Base-by-base conservation (phyloP, 1,140 invertebrate genomes). In the Drosophila pallidifrons region DNA sequence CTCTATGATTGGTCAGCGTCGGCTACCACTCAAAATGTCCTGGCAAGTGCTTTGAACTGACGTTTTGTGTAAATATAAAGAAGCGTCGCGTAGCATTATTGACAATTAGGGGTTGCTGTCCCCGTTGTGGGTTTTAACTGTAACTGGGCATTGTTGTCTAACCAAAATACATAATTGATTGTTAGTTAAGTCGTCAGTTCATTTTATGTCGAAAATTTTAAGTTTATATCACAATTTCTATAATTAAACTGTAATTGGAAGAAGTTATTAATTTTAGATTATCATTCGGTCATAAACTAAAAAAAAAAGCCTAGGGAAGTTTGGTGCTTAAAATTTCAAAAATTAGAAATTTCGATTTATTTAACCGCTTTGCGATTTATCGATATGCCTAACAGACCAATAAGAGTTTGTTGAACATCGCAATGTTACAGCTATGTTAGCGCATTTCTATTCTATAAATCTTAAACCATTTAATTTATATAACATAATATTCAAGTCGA, bases 1-100 rank as follows among this genome's bases (percentile, higher is more conserved):
- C 83, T 88, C 83, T 87, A 79, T 87, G 83, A 87, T 87, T 87
- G 83, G 83, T 83, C 73, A 75, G 47, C 59, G 65, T 63, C 69
- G 49, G 68, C 68, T 76, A 87, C 68, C 82, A 87, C 82, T 82
- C 47, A 55, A 87, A 70, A 55, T 82, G 79, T 82, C 76, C 51
- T 10, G 20, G 43, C 55, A 61, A 46, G 81, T 75, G 54, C 71
- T 73, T 76, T 63, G 46, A 59, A 43, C 75, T 86, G 82, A 79
- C 83, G 63, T 79, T 75, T 66, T 71, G 80, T 64, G 83, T 81
- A 82, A 88, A 87, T 70, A 87, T 45, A 71, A 70, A 35, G 51
- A 65, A 45, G 64, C 55, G 55, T 72, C 74, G 25, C 30, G 32
- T 72, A 57, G 43, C 25, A 20, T 45, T 25, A 6, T n/a, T 28